phyloP scores from a whole-genome alignment of 2,888 invertebrate species.

The Dorcus hopei region DNA sequence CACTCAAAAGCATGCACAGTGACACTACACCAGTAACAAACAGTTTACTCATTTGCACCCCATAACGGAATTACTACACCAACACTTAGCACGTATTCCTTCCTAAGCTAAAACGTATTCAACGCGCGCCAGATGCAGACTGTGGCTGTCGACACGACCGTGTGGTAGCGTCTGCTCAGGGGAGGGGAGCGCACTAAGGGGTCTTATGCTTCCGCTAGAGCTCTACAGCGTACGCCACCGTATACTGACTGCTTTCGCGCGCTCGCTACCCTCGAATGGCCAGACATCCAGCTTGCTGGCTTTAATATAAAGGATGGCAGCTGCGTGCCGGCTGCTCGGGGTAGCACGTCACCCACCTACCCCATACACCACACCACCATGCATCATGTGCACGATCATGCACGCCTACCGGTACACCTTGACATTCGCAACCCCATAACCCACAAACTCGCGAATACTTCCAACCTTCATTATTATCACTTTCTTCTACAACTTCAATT shows the following conservation, averaged over 20 bases:
- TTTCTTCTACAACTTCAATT: no score
- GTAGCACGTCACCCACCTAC: slow-evolving; percentile 36
- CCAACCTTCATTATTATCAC: no score
- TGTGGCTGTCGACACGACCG: slow-evolving; percentile 38
- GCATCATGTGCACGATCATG: slow-evolving; percentile 26
- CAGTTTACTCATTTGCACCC: slow-evolving; percentile 21
- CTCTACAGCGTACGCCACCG: slow-evolving; percentile 24
- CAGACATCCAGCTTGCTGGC: slow-evolving; percentile 42
- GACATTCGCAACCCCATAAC: slow-evolving; percentile 31
- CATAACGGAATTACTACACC: slow-evolving; percentile 35
- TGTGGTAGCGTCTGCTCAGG: slow-evolving; percentile 43
- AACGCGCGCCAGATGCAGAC: slow-evolving; percentile 41
- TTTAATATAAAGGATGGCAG: slow-evolving; percentile 46
- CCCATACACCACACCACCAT: slow-evolving; percentile 34
- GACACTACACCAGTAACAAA: slow-evolving; percentile 15
- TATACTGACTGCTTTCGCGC: slow-evolving; percentile 18
- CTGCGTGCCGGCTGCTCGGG: slow-evolving; percentile 40
- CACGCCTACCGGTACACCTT: slow-evolving; percentile 27
- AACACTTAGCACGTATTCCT: slow-evolving; percentile 34
- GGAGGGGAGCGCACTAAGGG: slow-evolving; percentile 46
- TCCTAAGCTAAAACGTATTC: slow-evolving; percentile 34
- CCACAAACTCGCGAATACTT: slow-evolving; percentile 22
- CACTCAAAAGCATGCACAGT: slow-evolving; percentile 18
- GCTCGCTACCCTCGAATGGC: slow-evolving; percentile 46
- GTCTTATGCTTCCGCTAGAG: slow-evolving; percentile 43